Conservation (phyloP, 2,888 invertebrate species). For the Aporophyla lueneburgensis region DNA sequence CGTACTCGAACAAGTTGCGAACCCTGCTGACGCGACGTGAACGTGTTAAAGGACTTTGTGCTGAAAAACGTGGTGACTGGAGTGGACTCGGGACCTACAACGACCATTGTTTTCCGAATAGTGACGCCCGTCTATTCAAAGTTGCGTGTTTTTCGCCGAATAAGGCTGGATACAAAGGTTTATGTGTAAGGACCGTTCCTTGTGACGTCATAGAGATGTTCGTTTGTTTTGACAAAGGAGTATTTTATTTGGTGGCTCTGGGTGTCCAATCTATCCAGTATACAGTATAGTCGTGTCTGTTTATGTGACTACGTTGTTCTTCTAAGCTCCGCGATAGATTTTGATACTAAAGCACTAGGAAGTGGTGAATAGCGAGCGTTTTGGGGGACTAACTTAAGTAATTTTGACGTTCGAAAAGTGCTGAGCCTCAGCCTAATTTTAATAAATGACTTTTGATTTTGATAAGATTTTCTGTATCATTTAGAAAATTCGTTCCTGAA, state of each 20-base stretch:
- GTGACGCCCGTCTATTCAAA: conserved; percentile 66
- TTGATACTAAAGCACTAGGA: not conserved
- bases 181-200: conserved; percentile 1
- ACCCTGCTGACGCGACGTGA: conserved; percentile 71
- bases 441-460: no score
- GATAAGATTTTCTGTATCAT: not conserved
- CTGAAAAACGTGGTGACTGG: conserved; percentile 65
- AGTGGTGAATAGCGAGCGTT: no score
- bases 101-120: conserved; percentile 70
- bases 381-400: no score
- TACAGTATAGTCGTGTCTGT: not conserved
- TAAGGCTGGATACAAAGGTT: conserved; percentile 38
- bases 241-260: not conserved
- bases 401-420: no score
- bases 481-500: not conserved
- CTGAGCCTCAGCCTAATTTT: no score
- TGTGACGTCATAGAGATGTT: not conserved
- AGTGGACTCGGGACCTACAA: conserved; percentile 64
- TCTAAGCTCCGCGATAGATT: not conserved
- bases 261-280: not conserved
- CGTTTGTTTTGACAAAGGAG: not conserved
- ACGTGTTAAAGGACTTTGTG: conserved; percentile 74
- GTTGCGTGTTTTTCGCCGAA: conserved; percentile 54
- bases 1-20: conserved; percentile 68
- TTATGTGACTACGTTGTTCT: not conserved